Evolutionary conservation across 2,888 invertebrate genomes (phyloP).

Genomic region (Morpho achilles): DNA sequence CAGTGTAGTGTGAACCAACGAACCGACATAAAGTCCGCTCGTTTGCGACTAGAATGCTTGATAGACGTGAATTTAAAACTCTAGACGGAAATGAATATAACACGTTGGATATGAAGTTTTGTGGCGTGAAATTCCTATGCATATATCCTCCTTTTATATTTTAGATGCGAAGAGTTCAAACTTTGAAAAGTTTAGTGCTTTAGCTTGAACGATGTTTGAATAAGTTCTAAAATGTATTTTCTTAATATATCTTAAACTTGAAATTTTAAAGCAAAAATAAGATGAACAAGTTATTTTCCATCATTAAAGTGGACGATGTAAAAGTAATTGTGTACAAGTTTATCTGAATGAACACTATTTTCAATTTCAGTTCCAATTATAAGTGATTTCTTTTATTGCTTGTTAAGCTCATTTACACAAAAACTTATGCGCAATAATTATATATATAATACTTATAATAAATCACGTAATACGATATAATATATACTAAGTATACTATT

Average conservation of each 20-base stretch:
- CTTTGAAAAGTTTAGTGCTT: constrained; percentile 8
- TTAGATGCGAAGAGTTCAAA: not conserved
- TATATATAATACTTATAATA: too few relatives aligned
- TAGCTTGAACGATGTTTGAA: not conserved
- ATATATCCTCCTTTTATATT: constrained; percentile 1
- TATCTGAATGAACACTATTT: too few relatives aligned
- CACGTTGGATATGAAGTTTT: constrained; percentile 12
- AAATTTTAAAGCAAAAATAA: too few relatives aligned
- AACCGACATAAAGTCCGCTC: constrained; percentile 26
- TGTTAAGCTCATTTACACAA: too few relatives aligned
- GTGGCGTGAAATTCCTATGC: constrained; percentile 7
- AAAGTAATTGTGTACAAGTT: too few relatives aligned
- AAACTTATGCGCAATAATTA: too few relatives aligned
- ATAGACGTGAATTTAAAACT: constrained; percentile 27
- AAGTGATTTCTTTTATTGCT: too few relatives aligned
- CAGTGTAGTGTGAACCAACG: constrained; percentile 47
- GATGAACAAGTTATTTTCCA: too few relatives aligned
- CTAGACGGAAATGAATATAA: constrained; percentile 19
- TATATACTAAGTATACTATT: not conserved
- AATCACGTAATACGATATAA: not conserved
- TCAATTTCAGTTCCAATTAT: too few relatives aligned
- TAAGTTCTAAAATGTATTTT: too few relatives aligned
- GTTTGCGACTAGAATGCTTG: constrained; percentile 28
- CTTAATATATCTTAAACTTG: too few relatives aligned
- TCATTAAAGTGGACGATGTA: too few relatives aligned